A percentile compares a stretch with the other conserved stretches of the same genome.
Conservation (phyloP, 2,113 vertebrate genomes). For the Malurus melanocephalus region DNA sequence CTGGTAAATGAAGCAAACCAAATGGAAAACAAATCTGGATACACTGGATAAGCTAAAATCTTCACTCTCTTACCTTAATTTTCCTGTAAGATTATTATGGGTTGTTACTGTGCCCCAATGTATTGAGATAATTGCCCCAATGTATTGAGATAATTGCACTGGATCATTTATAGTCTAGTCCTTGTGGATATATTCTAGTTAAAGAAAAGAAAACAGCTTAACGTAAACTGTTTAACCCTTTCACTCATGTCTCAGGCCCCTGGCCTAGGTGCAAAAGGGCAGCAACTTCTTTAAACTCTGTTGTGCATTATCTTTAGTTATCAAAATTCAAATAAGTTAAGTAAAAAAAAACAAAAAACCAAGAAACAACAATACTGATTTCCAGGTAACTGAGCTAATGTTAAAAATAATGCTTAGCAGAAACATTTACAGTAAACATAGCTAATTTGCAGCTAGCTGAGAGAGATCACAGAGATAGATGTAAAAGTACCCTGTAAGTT, state of each 20-base stretch:
- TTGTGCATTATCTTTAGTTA: conserved; percentile 51
- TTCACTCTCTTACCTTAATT: conserved; percentile 39
- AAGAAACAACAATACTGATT: conserved; percentile 8
- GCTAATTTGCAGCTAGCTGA: conserved; percentile 50
- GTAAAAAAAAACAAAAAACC: background rate
- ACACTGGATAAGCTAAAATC: conserved; percentile 46
- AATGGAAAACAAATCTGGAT: conserved; percentile 44
- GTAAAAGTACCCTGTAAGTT: conserved; percentile 30
- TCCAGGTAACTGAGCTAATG: conserved; percentile 50
- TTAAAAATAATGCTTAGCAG: conserved; percentile 59
- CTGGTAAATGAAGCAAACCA: conserved; percentile 30
- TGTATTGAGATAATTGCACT: conserved; percentile 43
- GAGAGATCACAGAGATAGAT: conserved; percentile 51
- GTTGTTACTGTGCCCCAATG: conserved; percentile 8
- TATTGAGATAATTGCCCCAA: conserved; percentile 43
- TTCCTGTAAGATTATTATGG: conserved; percentile 29
- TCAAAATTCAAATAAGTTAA: conserved; percentile 65
- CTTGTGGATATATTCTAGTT: conserved; percentile 53
- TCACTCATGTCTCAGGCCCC: conserved; percentile 4
- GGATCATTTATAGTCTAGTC: conserved; percentile 9
- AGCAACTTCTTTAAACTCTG: conserved; percentile 41
- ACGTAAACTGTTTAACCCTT: conserved; percentile 64
- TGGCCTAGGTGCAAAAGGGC: conserved; percentile 11
- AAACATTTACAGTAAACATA: conserved; percentile 56
- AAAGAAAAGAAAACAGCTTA: conserved; percentile 64